Conservation (phyloP, 2,888 invertebrate genomes). For the Drosophila monieri region DNA sequence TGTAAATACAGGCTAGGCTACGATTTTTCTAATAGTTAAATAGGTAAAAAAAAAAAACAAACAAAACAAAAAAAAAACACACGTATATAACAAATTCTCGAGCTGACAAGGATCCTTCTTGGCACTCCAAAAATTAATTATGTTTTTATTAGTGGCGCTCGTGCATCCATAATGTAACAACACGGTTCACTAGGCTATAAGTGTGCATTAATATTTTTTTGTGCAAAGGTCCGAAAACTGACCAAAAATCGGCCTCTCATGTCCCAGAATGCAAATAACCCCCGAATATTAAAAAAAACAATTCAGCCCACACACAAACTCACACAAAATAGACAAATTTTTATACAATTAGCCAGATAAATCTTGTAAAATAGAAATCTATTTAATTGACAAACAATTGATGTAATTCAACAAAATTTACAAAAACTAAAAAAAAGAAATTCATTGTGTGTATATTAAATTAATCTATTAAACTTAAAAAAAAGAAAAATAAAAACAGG, state of each 20-base stretch:
- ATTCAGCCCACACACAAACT: constrained; percentile 9
- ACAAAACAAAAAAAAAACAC: constrained; percentile 55
- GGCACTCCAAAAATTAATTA: constrained; percentile 38
- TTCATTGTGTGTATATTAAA: constrained; percentile 55
- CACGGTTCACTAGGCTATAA: constrained; percentile 28
- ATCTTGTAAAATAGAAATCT: constrained; percentile 27
- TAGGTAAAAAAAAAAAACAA: constrained; percentile 52
- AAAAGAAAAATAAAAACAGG: constrained; percentile 1
- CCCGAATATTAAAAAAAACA: not conserved
- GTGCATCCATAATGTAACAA: constrained; percentile 29
- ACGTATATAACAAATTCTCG: constrained; percentile 67
- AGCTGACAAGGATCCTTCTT: constrained; percentile 41
- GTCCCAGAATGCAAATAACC: not conserved
- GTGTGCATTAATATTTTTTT: constrained; percentile 27
- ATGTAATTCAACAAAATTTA: constrained; percentile 29
- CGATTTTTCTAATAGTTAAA: constrained; percentile 63
- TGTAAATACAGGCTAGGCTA: constrained; percentile 62
- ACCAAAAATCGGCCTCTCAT: constrained; percentile 11
- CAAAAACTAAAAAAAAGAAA: constrained; percentile 11
- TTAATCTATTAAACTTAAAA: constrained; percentile 23
- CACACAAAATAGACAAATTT: constrained; percentile 39
- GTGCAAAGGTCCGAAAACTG: constrained; percentile 17
- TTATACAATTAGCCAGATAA: constrained; percentile 35
- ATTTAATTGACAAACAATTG: constrained; percentile 37
- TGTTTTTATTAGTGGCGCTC: constrained; percentile 52